Evolutionary conservation across 2,888 invertebrate genomes (phyloP).

Genomic region (Mythimna lalbum): DNA sequence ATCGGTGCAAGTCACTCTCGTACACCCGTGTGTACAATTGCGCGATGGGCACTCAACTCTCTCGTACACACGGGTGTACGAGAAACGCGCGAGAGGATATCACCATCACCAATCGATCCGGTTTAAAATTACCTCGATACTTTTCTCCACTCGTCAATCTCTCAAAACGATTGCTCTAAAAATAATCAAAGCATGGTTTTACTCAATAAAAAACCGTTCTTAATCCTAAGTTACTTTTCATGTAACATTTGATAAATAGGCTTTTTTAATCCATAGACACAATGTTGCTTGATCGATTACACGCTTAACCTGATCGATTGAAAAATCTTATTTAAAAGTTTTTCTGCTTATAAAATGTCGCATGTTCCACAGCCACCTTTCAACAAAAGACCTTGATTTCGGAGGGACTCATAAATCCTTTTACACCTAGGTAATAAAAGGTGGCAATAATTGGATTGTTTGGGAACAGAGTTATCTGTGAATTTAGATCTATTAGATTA

Average conservation of each 20-base stretch:
- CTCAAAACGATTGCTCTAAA: not conserved
- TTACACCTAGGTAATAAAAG: slow-evolving; percentile 63
- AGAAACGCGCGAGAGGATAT: too few relatives aligned
- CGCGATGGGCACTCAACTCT: too few relatives aligned
- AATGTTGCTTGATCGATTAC: slow-evolving; percentile 1
- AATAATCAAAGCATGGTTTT: not conserved
- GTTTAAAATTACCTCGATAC: not conserved
- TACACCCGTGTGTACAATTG: too few relatives aligned
- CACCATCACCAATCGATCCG: not conserved
- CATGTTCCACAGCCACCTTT: slow-evolving; percentile 20
- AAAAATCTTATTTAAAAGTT: not conserved
- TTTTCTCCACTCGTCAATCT: not conserved
- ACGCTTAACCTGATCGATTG: slow-evolving; percentile 1
- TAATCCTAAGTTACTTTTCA: slow-evolving; percentile 4
- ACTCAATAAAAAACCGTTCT: not conserved
- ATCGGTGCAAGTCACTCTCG: too few relatives aligned
- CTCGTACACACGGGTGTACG: too few relatives aligned
- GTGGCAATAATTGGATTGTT: slow-evolving; percentile 61
- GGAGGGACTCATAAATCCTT: slow-evolving; percentile 55
- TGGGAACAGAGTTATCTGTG: slow-evolving; percentile 45
- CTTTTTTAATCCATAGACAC: not conserved
- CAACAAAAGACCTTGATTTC: slow-evolving; percentile 31
- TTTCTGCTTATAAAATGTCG: slow-evolving; percentile 20
- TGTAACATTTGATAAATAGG: not conserved
- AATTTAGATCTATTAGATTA: slow-evolving; percentile 56